A percentile compares a stretch with the other conserved stretches of the same genome.
Conservation (phyloP, 2,888 invertebrate species). For the Imbricaverruca yamaguchii region DNA sequence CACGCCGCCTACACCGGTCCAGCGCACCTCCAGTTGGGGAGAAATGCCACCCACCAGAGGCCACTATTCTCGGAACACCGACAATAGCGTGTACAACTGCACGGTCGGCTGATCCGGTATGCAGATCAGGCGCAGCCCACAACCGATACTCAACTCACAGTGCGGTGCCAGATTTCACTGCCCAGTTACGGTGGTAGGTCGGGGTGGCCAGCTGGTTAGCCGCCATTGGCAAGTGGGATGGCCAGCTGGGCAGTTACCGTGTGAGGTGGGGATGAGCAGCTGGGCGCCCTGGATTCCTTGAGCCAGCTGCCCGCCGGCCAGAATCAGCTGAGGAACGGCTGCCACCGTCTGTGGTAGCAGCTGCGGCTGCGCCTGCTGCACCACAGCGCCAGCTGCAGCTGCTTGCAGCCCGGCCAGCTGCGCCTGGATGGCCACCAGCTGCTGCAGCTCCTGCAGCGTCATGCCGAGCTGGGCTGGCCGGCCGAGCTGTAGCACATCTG, state of each 20-base stretch:
- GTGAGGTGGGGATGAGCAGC: conserved; percentile 87
- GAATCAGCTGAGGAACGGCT: conserved; percentile 81
- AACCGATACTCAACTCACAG: no score
- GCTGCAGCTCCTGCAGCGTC: conserved; percentile 8
- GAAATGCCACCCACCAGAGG: no score
- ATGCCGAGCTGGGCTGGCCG: neutral
- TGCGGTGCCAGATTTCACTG: no score
- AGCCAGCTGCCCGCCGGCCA: conserved; percentile 83
- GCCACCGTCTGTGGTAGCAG: conserved; percentile 43
- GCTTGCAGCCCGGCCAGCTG: neutral
- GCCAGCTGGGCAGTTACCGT: conserved; percentile 53
- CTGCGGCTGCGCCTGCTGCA: conserved; percentile 55
- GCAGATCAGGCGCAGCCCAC: no score
- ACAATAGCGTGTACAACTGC: no score
- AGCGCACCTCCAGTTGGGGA: no score
- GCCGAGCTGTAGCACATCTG: neutral
- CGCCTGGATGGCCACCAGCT: conserved; percentile 1
- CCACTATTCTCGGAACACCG: no score
- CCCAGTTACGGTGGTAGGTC: no score
- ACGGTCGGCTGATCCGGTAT: no score
- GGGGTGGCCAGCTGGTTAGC: no score
- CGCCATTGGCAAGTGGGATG: no score
- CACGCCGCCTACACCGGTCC: no score
- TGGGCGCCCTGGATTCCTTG: conserved; percentile 91
- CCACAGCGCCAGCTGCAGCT: conserved; percentile 46